Evolutionary conservation across 2,797 vertebrate species (phyloP), one percentile per base, ranked within the genome.

Genomic region (Chaetodon trifasciatus): DNA sequence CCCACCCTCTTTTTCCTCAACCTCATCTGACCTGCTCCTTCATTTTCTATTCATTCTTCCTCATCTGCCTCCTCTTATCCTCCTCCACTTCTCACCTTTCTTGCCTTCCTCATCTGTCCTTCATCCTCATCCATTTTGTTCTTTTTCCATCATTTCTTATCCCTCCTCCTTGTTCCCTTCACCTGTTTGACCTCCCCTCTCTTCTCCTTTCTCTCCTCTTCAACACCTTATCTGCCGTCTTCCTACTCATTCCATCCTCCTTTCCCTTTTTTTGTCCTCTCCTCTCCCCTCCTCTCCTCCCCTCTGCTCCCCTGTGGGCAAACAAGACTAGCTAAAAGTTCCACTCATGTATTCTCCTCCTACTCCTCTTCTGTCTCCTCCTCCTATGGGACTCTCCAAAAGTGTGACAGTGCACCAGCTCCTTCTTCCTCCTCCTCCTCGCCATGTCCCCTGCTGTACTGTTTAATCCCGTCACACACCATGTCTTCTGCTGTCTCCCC

Each of bases 401-500:
- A 73, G 47, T 82, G 82, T 78, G 86, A 88, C 81, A 74, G 69
- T 28, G 28, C 35, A 74, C 58, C 40, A 60, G 62, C 55, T 74
- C 61, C 46, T 7, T 47, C 67, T 8, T 67, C 66, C 65, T 60
- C 56, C 7, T 50, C 65, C 21, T 47, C 67, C 11, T 63, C 66
- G 9, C 35, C 52, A 32, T 13, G 53, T 84, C 78, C 75, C 67
- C 67, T 23, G 62, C 47, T 76, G 71, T 84, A 63, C 58, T 74
- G 19, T 69, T 86, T 50, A 75, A 76, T 79, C 82, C 23, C 37
- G 40, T 87, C 85, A 85, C 69, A 28, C 32, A 16, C 58, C 0
- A 0, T 19, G 42, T 76, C 77, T 67, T 49, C 68, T 74, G 35
- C 55, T 35, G 56, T 71, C 60, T 67, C 74, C 47, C 71, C 44